Base-by-base conservation (phyloP, 1,140 invertebrate genomes). In the Zaprionus vittiger region DNA sequence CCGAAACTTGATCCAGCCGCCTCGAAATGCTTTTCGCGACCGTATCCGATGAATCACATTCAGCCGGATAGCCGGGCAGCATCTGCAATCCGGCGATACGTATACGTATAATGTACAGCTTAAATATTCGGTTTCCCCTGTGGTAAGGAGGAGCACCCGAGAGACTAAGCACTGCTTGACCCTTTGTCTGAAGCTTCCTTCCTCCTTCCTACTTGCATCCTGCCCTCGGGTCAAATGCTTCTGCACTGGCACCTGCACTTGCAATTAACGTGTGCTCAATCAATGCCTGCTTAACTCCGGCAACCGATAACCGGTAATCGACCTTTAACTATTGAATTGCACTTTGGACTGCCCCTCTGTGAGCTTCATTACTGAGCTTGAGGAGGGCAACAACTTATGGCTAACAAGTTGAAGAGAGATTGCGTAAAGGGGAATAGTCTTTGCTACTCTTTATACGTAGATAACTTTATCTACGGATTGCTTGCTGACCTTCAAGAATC, bases 291-390 rank as follows among this genome's bases (percentile, higher is more conserved):
- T 28, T 44, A 52, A 52, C 28, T 52, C 31, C 24, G 37, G 54
- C 37, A 56, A 7, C 12, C n/a, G 22, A n/a, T n/a, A n/a, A n/a
- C n/a, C n/a, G n/a, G n/a, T 57, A 44, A 66, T 57, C 52, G 54
- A 56, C 54, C 54, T n/a, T 24, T 38, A 57, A 66, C 54, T 56
- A 44, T 47, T 47, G 41, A 47, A 38, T 38, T 65, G 64, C 64
- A 66, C 22, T 57, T 41, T 52, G 26, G 20, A 41, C 24, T 47
- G 7, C 38, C 9, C 41, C 7, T 15, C 14, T 24, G 47, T 24
- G 12, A 2, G 47, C 47, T 52, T 41, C 12, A 41, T 41, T 52
- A 22, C 12, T 11, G 11, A 20, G 5, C 20, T n/a, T 9, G n/a
- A 24, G 20, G 3, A 24, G 20, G 47, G 41, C 2, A 7, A 44